phyloP scores from a whole-genome alignment of 2,888 invertebrate species.

The Formica aserva region DNA sequence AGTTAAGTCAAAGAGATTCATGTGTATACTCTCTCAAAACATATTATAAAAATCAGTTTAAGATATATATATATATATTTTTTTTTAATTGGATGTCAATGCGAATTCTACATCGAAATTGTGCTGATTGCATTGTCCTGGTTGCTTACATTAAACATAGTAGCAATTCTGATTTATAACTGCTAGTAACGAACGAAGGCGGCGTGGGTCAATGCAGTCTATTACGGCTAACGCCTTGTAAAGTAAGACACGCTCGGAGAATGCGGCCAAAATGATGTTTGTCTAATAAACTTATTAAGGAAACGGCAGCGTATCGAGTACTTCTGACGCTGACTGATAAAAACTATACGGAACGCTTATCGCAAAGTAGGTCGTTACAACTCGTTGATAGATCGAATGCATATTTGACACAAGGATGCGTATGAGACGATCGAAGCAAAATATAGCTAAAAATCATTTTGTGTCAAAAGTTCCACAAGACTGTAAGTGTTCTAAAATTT shows the following conservation, averaged over 20 bases:
- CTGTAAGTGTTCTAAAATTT: not conserved
- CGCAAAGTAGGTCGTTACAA: slow-evolving; percentile 55
- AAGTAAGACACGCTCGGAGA: slow-evolving; percentile 75
- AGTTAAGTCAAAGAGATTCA: not conserved
- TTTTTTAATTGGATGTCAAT: slow-evolving; percentile 8
- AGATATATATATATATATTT: not conserved
- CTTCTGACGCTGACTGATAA: slow-evolving; percentile 57
- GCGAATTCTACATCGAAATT: slow-evolving; percentile 1
- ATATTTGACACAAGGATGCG: slow-evolving; percentile 50
- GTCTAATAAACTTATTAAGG: slow-evolving; percentile 79
- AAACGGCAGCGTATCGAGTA: slow-evolving; percentile 61
- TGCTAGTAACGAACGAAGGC: slow-evolving; percentile 68
- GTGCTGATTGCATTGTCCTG: slow-evolving; percentile 50
- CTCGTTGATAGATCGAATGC: slow-evolving; percentile 38
- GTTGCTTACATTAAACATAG: slow-evolving; percentile 67
- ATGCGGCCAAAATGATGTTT: slow-evolving; percentile 83
- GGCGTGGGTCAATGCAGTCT: slow-evolving; percentile 78
- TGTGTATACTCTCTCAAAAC: not conserved
- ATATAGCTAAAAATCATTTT: not conserved
- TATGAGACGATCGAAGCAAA: not conserved
- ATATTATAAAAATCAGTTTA: not conserved
- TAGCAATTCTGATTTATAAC: slow-evolving; percentile 78
- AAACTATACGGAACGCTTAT: slow-evolving; percentile 57
- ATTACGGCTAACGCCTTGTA: slow-evolving; percentile 79
- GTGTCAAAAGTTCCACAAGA: not conserved